Conservation (phyloP, 2,888 invertebrate species). For the Ligdia adustata region DNA sequence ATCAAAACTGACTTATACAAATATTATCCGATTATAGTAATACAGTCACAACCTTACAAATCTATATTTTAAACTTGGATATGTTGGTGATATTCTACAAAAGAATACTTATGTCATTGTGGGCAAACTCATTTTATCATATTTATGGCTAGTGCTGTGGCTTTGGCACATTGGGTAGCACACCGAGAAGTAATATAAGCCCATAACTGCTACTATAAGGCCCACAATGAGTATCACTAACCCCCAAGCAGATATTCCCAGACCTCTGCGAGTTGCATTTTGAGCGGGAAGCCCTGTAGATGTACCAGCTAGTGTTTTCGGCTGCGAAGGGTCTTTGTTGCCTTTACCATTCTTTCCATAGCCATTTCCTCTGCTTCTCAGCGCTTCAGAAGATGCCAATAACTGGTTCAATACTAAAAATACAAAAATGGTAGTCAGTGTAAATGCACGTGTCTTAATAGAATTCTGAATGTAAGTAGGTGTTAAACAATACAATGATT, state of each 20-base stretch:
- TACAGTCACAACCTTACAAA: conserved; percentile 26
- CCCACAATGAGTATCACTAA: conserved; percentile 82
- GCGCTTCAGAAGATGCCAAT: conserved; percentile 47
- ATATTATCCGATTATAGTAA: conserved; percentile 5
- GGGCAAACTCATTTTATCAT: conserved; percentile 81
- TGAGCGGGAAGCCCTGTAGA: conserved; percentile 54
- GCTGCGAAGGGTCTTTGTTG: conserved; percentile 41
- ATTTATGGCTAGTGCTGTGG: conserved; percentile 71
- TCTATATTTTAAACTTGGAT: conserved; percentile 25
- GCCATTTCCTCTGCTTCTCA: conserved; percentile 41
- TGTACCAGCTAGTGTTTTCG: conserved; percentile 51
- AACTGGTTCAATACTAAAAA: conserved; percentile 57
- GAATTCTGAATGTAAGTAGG: conserved; percentile 8
- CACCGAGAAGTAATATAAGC: conserved; percentile 86
- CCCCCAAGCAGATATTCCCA: conserved; percentile 87
- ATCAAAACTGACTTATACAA: too few species aligned
- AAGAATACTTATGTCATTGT: conserved; percentile 54
- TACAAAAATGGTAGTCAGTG: neutral
- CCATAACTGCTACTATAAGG: conserved; percentile 77
- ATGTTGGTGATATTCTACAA: conserved; percentile 42
- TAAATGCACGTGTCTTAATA: neutral
- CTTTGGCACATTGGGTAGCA: conserved; percentile 86
- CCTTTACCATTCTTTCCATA: conserved; percentile 39
- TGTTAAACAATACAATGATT: conserved; percentile 20
- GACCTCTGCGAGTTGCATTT: conserved; percentile 56